Conservation (phyloP, 2,113 vertebrate species). For the Heliornis fulica region DNA sequence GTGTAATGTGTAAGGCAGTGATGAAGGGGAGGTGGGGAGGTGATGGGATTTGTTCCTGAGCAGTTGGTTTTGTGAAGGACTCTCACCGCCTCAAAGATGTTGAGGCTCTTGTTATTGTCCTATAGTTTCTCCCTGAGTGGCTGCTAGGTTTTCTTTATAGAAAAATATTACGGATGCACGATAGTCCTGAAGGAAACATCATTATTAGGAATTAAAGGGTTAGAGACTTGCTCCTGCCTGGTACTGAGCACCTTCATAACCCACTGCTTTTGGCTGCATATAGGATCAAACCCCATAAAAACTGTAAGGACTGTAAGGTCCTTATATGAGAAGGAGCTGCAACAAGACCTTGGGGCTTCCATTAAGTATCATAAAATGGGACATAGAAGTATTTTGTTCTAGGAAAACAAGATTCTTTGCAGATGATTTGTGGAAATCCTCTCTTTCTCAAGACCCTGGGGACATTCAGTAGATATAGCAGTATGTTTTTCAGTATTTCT, state of each 20-base stretch:
- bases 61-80: conserved; percentile 55
- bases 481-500: background rate
- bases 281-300: background rate
- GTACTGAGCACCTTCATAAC: background rate
- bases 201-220: background rate
- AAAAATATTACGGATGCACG: background rate
- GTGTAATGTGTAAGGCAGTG: conserved; percentile 33
- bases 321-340: background rate
- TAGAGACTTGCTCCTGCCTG: background rate
- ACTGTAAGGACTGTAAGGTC: background rate
- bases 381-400: background rate
- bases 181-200: background rate
- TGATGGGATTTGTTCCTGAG: conserved; percentile 51
- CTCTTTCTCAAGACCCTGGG: background rate
- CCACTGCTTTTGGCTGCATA: background rate
- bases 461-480: background rate
- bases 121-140: background rate
- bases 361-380: background rate
- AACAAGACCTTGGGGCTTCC: background rate
- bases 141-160: background rate
- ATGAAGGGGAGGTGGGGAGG: conserved; percentile 52
- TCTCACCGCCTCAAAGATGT: conserved; percentile 36
- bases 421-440: background rate
- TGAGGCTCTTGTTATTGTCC: conserved; percentile 39
- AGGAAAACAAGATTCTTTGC: conserved; percentile 6